A percentile compares a stretch with the other conserved stretches of the same genome.
Evolutionary conservation across 2,113 vertebrate genomes (phyloP).

Genomic region (Pongo abelii): DNA sequence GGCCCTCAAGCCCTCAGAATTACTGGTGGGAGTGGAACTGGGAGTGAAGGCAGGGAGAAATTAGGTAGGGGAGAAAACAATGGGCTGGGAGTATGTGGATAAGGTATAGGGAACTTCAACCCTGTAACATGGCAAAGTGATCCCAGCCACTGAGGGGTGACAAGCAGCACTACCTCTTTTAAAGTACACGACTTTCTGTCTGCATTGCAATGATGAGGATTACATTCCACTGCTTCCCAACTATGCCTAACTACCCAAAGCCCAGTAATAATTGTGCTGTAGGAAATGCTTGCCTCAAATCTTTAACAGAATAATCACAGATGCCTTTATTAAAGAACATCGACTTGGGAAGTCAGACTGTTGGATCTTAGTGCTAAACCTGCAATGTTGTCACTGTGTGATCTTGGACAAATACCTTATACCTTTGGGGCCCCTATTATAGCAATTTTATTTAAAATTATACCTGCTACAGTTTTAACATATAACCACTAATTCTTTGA

Average conservation of each 20-base stretch:
- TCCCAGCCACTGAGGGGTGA: not conserved
- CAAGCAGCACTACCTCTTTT: not conserved
- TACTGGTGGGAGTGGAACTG: not conserved
- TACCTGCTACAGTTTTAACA: not conserved
- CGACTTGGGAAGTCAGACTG: not conserved
- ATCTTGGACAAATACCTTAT: not conserved
- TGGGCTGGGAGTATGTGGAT: not conserved
- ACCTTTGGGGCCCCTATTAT: not conserved
- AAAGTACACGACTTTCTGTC: not conserved
- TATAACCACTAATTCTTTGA: not conserved
- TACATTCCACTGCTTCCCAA: not conserved
- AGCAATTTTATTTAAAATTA: constrained; percentile 4
- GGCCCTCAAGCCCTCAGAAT: not conserved
- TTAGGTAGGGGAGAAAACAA: not conserved
- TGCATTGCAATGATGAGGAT: too few relatives aligned
- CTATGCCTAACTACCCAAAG: not conserved
- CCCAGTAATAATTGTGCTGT: not conserved
- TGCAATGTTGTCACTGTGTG: not conserved
- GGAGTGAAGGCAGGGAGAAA: not conserved
- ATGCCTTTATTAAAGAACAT: not conserved
- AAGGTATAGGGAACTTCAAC: not conserved
- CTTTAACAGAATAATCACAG: not conserved
- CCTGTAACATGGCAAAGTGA: not conserved
- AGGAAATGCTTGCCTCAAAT: not conserved
- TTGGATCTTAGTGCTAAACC: not conserved